Conservation (phyloP, 2,797 vertebrate species). For the Notolepis coatsorum region DNA sequence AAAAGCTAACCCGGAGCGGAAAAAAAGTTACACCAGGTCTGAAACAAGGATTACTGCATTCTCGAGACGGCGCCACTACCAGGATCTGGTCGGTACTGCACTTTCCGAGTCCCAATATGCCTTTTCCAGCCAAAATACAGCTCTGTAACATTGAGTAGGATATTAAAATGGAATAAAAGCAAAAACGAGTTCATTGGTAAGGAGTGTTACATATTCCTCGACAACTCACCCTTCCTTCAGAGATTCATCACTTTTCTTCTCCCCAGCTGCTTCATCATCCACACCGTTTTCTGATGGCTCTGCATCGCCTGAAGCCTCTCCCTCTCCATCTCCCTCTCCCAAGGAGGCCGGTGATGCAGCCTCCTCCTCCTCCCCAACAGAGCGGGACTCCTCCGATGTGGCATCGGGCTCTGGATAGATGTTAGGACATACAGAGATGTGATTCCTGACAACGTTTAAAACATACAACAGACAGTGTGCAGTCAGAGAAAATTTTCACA, state of each 20-base stretch:
- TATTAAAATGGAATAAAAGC: constrained; percentile 73
- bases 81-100: too few species aligned
- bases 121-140: constrained; percentile 51
- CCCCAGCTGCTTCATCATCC: constrained; percentile 53
- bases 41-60: too few species aligned
- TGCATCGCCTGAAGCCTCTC: not conserved
- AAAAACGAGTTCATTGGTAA: constrained; percentile 33
- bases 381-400: constrained; percentile 88
- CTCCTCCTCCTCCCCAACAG: constrained; percentile 86
- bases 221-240: constrained; percentile 80
- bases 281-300: constrained; percentile 74
- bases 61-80: too few species aligned
- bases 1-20: too few species aligned
- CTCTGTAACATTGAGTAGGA: constrained; percentile 39
- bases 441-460: too few species aligned
- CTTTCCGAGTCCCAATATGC: too few species aligned
- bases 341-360: constrained; percentile 77
- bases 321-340: too few species aligned
- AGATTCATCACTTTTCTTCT: constrained; percentile 31
- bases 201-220: constrained; percentile 31
- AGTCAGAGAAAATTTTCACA: too few species aligned
- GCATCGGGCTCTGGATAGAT: constrained; percentile 82
- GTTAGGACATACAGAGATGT: not conserved
- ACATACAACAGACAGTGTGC: too few species aligned
- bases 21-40: too few species aligned